These are phyloP conservation scores for human (Homo sapiens) DNA, from an alignment of 2,113 vertebrate genomes.

Conservation along the genomic window DNA sequence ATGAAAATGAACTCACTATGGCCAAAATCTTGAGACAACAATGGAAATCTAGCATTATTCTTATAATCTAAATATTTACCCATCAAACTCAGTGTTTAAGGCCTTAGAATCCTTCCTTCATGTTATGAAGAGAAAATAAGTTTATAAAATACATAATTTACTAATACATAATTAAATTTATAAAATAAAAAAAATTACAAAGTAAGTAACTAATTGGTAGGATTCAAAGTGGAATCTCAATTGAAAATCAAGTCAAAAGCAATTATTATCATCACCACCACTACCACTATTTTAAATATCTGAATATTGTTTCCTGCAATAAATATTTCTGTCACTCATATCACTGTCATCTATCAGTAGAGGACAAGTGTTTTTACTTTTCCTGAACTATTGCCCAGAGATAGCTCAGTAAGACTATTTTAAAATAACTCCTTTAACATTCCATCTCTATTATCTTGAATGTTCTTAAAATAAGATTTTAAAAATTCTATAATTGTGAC, in stretches of 20 bases:
- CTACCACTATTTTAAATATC: neutral
- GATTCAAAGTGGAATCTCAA: neutral
- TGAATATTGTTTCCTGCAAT: neutral
- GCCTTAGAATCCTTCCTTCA: neutral
- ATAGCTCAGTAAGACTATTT: neutral
- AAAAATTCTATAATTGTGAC: neutral
- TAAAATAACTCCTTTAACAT: neutral
- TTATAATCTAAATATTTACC: neutral
- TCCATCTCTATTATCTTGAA: neutral
- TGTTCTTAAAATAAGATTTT: slow-evolving; percentile 7
- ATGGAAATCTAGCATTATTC: neutral
- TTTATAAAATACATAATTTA: too few relatives aligned
- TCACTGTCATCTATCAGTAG: neutral
- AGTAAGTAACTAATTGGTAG: neutral
- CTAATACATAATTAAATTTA: too few relatives aligned
- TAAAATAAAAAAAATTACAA: neutral
- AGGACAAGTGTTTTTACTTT: neutral
- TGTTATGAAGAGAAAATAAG: neutral
- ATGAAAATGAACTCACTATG: neutral
- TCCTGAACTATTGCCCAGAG: neutral
- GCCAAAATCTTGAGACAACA: neutral
- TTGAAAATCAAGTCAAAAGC: neutral
- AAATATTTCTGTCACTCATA: neutral
- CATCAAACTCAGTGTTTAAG: neutral
- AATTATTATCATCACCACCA: neutral